Base-by-base conservation (phyloP, 2,797 vertebrate genomes). In the Benthosema pterotum region DNA sequence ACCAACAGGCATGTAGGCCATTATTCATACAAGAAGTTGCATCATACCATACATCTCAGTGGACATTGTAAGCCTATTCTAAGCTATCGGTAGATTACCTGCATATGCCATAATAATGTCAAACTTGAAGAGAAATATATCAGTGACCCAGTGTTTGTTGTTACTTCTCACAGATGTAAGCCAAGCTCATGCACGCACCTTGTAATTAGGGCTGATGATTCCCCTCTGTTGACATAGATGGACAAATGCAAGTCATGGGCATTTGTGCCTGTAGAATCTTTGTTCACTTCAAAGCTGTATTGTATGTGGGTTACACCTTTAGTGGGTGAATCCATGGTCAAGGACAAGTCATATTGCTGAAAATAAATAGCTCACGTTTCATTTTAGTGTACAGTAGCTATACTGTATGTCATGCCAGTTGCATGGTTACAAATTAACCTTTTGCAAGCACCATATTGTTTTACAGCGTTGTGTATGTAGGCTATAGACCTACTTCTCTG, bases 241-340 rank as follows among this genome's bases (percentile, higher is more conserved):
- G 0, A 76, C 66, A 79, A 85, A 79, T 72, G 79, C 78, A 86
- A 81, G 80, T 88, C 81, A 86, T 87, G 75, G 75, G 47, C 55
- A 80, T 55, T 50, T 57, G 22, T 60, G 60, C 48, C 63, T 71
- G 59, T 54, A 47, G 18, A 60, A 12, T 56, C 19, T 74, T 60
- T 63, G 63, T 73, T 72, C 51, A 16, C 42, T 47, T 22, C 16
- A 16, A 46, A 42, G 25, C 7, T 66, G 2, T 55, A 28, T 14
- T 51, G 46, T 62, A 54, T 65, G 54, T 42, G 49, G 22, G 42
- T 1, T 14, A 17, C 11, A 17, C 16, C 15, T 22, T 11, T 48
- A 7, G 5, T 32, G 12, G 52, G 69, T 69, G 72, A 80, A 73
- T 69, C 43, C 51, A 12, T 2, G 51, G 5, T 69, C 42, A 62